These are phyloP conservation scores for Nothoprocta perdicaria DNA, from an alignment of 2,113 vertebrate species.

Conservation along the genomic window DNA sequence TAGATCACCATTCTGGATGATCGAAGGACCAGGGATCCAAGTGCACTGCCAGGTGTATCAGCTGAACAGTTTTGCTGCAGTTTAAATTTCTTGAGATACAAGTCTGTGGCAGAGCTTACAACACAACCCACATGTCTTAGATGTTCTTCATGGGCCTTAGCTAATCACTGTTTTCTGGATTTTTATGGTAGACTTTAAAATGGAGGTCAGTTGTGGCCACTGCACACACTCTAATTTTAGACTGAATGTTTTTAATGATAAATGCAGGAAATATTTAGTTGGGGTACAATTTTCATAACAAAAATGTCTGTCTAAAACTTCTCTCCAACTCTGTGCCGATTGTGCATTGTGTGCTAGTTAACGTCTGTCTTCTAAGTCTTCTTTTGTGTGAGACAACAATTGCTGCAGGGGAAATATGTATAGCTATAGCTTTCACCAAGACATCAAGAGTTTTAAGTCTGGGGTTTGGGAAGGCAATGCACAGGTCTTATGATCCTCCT, in stretches of 20 bases:
- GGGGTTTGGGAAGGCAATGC: neutral
- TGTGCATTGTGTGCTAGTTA: neutral
- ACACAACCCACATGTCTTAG: neutral
- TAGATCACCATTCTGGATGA: neutral
- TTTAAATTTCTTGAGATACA: neutral
- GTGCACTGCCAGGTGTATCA: neutral
- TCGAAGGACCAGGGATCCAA: neutral
- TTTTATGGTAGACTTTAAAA: conserved; percentile 8
- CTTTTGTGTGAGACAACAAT: conserved; percentile 25
- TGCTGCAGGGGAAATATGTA: neutral
- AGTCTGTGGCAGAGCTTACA: conserved; percentile 1
- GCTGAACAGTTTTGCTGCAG: neutral
- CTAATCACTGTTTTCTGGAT: neutral
- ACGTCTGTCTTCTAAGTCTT: conserved; percentile 31
- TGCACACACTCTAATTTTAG: neutral
- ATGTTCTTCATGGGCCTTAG: neutral
- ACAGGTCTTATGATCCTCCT: conserved; percentile 12
- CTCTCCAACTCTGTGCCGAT: neutral
- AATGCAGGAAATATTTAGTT: conserved; percentile 24
- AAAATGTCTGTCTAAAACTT: neutral
- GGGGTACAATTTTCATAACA: neutral
- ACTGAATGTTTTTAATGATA: neutral
- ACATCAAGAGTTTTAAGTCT: neutral
- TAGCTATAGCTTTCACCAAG: conserved; percentile 33
- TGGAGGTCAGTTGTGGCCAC: neutral